These are phyloP conservation scores for Tenrec ecaudatus DNA, from an alignment of 2,113 vertebrate species.

Conservation along the genomic window DNA sequence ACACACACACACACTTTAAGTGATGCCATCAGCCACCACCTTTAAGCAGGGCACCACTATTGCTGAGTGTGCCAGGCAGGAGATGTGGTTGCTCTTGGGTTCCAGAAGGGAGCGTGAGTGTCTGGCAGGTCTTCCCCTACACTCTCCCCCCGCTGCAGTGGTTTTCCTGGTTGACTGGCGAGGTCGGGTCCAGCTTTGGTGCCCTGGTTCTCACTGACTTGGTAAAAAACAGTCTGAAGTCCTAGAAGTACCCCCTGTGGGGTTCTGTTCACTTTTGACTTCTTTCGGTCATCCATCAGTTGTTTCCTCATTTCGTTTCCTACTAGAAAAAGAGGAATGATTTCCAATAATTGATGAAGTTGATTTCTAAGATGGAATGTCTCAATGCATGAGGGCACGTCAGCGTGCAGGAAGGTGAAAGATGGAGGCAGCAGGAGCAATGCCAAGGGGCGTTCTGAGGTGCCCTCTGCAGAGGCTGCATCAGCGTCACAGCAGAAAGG, in stretches of 20 bases:
- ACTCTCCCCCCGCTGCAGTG: too few species aligned
- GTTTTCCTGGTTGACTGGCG: too few species aligned
- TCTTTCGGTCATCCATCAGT: conserved; percentile 49
- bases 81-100: not conserved
- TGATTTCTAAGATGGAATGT: conserved; percentile 46
- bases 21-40: too few species aligned
- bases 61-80: not conserved
- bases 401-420: conserved; percentile 1
- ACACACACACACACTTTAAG: not conserved
- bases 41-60: not conserved
- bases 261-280: conserved; percentile 40
- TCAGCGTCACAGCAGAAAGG: not conserved
- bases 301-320: conserved; percentile 73
- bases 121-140: not conserved
- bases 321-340: not conserved
- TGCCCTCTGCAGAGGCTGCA: not conserved
- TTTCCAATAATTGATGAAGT: conserved; percentile 34
- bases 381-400: not conserved
- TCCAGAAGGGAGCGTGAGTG: not conserved
- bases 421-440: not conserved
- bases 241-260: not conserved
- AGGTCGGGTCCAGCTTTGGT: not conserved
- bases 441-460: not conserved
- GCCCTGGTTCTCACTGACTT: too few species aligned
- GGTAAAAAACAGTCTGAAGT: not conserved